Conservation (phyloP, 53 echinoderm and acorn worm genomes). For the Hippasteria phrygiana region DNA sequence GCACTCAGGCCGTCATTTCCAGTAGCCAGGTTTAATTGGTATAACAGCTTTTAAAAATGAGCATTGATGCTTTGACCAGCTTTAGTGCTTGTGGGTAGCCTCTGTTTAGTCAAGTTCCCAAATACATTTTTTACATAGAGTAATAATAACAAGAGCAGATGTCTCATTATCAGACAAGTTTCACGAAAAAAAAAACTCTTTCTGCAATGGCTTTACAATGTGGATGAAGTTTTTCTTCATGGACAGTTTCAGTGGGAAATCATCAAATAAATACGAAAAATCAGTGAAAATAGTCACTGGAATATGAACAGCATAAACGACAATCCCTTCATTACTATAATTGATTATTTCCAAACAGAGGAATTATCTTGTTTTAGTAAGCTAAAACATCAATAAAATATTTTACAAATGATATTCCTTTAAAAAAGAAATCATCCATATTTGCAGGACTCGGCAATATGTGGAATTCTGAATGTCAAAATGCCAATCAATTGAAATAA, state of each 20-base stretch:
- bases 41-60: too few relatives aligned
- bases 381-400: conserved; percentile 1
- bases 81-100: too few relatives aligned
- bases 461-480: too few relatives aligned
- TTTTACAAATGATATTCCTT: conserved; percentile 1
- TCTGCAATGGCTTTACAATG: not conserved
- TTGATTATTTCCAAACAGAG: not conserved
- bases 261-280: not conserved
- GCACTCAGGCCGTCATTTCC: too few relatives aligned
- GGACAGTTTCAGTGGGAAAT: not conserved
- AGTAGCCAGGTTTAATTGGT: too few relatives aligned
- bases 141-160: too few relatives aligned
- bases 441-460: too few relatives aligned
- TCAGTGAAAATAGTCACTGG: not conserved
- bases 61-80: too few relatives aligned
- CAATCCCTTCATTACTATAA: not conserved
- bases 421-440: not conserved
- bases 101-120: too few relatives aligned
- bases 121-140: too few relatives aligned
- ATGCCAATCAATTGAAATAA: too few relatives aligned
- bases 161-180: too few relatives aligned
- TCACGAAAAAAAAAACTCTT: not conserved
- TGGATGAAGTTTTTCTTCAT: not conserved
- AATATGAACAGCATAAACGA: not conserved
- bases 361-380: not conserved